Base-by-base conservation (phyloP, 2,797 vertebrate genomes). In the Orestias chungarensis region DNA sequence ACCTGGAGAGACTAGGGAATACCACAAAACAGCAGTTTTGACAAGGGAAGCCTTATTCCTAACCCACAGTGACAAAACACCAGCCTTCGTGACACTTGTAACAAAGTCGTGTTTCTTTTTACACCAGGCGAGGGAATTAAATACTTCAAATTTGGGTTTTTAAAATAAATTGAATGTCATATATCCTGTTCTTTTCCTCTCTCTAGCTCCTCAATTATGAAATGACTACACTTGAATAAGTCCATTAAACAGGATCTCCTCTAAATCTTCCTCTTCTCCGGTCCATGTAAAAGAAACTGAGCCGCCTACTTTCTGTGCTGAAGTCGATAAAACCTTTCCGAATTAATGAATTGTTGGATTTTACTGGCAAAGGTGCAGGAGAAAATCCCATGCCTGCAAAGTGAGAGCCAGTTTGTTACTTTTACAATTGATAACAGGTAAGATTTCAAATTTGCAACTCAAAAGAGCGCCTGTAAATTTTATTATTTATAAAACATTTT, bases 1-100 rank as follows among this genome's bases (percentile, higher is more conserved):
- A 96, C 79, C 86, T 93, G 73, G 25, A 46, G 38, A 74, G 64
- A 70, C 18, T 80, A 69, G 54, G 76, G 75, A 68, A 76, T 67
- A 47, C n/a, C 9, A 77, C 50, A 73, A 59, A 66, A 55, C 59
- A 50, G 33, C 42, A 66, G n/a, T 68, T 57, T 61, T 25, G 77
- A 23, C n/a, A 8, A 38, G 55, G 71, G 17, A 65, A 70, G 64
- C n/a, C 23, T 2, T 33, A 10, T 42, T 55, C 31, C 46, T 29
- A 66, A 11, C 27, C 72, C 43, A 15, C 47, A 64, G 29, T 68
- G 25, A 33, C 46, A 14, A 27, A 62, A 68, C 47, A 66, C 5
- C 29, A 25, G 40, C 74, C 69, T 73, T 43, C 27, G 61, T 29
- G 57, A 43, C 11, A 66, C 44, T 40, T 68, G 57, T 31, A 67